phyloP scores from a whole-genome alignment of 2,888 invertebrate genomes.

The Selenia dentaria region DNA sequence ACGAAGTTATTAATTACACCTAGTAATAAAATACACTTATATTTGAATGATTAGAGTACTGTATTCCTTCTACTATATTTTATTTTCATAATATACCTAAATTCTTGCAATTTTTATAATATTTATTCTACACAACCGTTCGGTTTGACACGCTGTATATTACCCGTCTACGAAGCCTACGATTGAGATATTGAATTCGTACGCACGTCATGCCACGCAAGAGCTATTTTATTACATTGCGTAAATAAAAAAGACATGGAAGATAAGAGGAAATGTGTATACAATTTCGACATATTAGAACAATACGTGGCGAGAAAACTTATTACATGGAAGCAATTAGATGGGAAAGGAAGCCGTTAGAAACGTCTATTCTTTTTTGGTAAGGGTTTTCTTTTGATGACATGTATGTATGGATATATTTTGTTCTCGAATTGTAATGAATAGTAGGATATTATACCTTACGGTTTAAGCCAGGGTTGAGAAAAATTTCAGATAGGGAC shows the following conservation, averaged over 20 bases:
- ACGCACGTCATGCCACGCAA: conserved; percentile 39
- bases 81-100: background rate
- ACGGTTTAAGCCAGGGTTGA: too few species aligned
- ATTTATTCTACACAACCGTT: background rate
- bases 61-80: too few species aligned
- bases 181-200: conserved; percentile 48
- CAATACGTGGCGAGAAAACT: conserved; percentile 35
- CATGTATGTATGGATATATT: background rate
- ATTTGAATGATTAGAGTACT: too few species aligned
- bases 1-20: too few species aligned
- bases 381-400: background rate
- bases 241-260: conserved; percentile 36
- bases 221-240: conserved; percentile 40
- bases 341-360: background rate
- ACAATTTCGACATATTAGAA: conserved; percentile 33
- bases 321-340: conserved; percentile 23
- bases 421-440: background rate
- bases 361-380: background rate
- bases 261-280: conserved; percentile 25
- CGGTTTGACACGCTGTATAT: conserved; percentile 14
- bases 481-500: too few species aligned
- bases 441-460: too few species aligned
- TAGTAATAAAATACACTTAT: too few species aligned
- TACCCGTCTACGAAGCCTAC: conserved; percentile 27
- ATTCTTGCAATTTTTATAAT: background rate